Conservation (phyloP, 1,140 invertebrate genomes). For the Alviniconcha marisindica region DNA sequence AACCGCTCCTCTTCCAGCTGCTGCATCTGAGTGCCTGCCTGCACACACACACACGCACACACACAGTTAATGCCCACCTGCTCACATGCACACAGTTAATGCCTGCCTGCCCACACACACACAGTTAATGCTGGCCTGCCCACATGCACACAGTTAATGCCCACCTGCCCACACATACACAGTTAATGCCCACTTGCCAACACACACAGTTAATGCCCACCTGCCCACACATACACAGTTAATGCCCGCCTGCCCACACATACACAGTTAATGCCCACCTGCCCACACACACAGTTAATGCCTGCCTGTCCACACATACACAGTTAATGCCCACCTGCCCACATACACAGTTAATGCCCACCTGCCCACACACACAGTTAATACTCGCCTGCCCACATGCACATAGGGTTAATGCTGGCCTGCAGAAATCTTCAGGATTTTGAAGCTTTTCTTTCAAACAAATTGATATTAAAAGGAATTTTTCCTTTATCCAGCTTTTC, state of each 20-base stretch:
- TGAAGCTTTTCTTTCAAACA: no score
- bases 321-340: neutral
- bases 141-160: no score
- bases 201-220: neutral
- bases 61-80: neutral
- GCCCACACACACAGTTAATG: no score
- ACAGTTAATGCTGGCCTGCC: no score
- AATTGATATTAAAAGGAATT: no score
- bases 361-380: neutral
- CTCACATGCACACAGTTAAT: no score
- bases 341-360: neutral
- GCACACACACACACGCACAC: constrained; percentile 43
- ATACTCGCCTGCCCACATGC: neutral
- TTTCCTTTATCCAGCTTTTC: no score
- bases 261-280: neutral
- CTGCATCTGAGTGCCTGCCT: constrained; percentile 83
- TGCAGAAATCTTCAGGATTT: no score
- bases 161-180: neutral
- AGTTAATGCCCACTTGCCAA: neutral
- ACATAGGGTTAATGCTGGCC: neutral
- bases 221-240: neutral
- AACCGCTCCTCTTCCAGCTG: constrained; percentile 93
- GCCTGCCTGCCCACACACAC: no score
- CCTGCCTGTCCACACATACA: no score
- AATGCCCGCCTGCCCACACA: no score